Conservation (phyloP, 2,113 vertebrate species). For the Eupsittula cactorum region DNA sequence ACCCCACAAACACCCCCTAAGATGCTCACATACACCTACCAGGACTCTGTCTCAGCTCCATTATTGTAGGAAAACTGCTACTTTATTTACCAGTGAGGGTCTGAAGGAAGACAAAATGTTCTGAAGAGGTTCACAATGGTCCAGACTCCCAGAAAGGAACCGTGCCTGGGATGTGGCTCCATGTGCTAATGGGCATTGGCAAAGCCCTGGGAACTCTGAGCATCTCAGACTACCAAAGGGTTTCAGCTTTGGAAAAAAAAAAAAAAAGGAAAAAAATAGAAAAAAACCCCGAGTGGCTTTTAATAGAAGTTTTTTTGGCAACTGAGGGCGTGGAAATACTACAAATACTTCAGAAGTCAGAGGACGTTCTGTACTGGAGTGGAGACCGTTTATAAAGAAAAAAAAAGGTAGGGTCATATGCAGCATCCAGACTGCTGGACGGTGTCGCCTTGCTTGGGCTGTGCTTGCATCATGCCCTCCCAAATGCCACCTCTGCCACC, state of each 20-base stretch:
- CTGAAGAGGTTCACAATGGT: not conserved
- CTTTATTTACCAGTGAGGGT: not conserved
- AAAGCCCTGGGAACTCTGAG: not conserved
- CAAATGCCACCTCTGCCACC: not conserved
- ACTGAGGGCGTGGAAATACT: conserved; percentile 28
- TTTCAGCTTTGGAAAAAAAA: not conserved
- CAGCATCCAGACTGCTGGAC: not conserved
- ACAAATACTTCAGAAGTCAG: conserved; percentile 62
- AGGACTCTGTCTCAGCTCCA: not conserved
- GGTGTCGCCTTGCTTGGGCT: not conserved
- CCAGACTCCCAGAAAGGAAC: not conserved
- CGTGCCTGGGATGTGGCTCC: fast-evolving
- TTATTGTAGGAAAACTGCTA: not conserved
- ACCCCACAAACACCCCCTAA: not conserved
- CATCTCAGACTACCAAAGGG: not conserved
- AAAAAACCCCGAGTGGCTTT: not conserved
- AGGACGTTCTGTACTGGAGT: conserved; percentile 55
- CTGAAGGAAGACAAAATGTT: not conserved
- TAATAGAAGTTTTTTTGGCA: conserved; percentile 60
- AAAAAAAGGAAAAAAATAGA: not conserved
- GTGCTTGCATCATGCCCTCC: not conserved
- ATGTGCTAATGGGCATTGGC: not conserved
- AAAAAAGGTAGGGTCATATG: conserved; percentile 16
- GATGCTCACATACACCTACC: not conserved
- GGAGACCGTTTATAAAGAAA: not conserved